A percentile compares a stretch with the other conserved stretches of the same genome.
Conservation (phyloP, 2,888 invertebrate species). For the Ophonus ardosiacus region DNA sequence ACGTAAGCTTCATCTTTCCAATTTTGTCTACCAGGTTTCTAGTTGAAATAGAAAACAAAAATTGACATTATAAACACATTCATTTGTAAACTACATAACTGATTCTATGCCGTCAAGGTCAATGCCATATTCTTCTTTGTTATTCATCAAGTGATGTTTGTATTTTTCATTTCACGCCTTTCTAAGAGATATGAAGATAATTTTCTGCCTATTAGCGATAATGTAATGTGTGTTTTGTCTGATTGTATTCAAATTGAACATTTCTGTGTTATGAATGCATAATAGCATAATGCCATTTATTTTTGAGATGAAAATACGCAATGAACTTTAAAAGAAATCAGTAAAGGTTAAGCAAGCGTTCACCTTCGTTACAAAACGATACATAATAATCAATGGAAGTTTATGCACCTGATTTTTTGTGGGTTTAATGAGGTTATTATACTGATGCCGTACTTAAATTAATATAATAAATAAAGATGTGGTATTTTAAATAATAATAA, state of each 20-base stretch:
- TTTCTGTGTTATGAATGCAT: constrained; percentile 35
- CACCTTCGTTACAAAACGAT: constrained; percentile 45
- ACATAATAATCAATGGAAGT: constrained; percentile 20
- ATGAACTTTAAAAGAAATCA: constrained; percentile 40
- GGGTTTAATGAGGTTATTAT: neutral
- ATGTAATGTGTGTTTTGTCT: neutral
- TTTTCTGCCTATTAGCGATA: constrained; percentile 28
- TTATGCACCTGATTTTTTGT: constrained; percentile 23
- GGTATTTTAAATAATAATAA: too few species aligned
- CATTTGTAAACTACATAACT: neutral
- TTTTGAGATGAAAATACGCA: constrained; percentile 32
- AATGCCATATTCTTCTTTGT: constrained; percentile 22
- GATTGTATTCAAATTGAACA: constrained; percentile 34
- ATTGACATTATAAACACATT: constrained; percentile 29
- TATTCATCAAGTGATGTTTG: neutral
- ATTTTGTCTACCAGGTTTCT: constrained; percentile 7
- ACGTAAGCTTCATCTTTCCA: constrained; percentile 22
- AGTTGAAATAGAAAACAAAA: neutral
- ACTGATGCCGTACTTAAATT: too few species aligned
- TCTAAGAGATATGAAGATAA: constrained; percentile 3
- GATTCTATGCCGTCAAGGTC: constrained; percentile 4
- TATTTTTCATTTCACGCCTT: constrained; percentile 15
- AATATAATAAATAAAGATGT: too few species aligned
- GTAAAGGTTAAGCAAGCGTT: constrained; percentile 19
- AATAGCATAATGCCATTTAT: constrained; percentile 32